phyloP scores from a whole-genome alignment of 2,888 invertebrate species.

The Eristalis tenax region DNA sequence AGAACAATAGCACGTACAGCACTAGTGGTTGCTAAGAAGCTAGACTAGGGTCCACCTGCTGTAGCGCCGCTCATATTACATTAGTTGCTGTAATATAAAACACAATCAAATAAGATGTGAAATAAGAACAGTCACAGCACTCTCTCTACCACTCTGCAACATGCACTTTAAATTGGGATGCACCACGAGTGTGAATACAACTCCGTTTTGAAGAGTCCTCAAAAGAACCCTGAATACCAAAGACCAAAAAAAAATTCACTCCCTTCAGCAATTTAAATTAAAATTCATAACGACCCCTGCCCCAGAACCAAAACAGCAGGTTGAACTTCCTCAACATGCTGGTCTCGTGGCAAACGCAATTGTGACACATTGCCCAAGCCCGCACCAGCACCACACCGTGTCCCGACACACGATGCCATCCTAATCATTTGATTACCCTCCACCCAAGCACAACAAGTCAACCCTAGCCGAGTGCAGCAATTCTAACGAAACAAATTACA shows the following conservation, averaged over 20 bases:
- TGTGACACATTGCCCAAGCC: slow-evolving; percentile 27
- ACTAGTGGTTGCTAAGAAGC: too few species aligned
- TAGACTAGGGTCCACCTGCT: too few species aligned
- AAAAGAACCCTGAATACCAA: not conserved
- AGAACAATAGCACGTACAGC: too few species aligned
- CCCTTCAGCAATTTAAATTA: not conserved
- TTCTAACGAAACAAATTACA: slow-evolving; percentile 62
- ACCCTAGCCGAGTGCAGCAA: slow-evolving; percentile 45
- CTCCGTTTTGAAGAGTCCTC: not conserved
- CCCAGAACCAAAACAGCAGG: slow-evolving; percentile 43
- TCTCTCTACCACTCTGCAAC: not conserved
- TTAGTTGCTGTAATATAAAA: too few species aligned
- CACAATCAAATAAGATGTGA: too few species aligned
- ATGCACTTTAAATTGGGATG: not conserved
- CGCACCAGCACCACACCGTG: slow-evolving; percentile 19
- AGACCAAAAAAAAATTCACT: not conserved
- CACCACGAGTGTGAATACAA: not conserved
- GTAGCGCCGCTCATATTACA: too few species aligned
- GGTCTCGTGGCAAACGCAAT: slow-evolving; percentile 67
- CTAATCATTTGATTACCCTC: slow-evolving; percentile 31
- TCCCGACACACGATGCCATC: slow-evolving; percentile 41
- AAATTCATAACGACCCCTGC: slow-evolving; percentile 29
- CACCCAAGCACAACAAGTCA: slow-evolving; percentile 37
- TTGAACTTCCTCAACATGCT: slow-evolving; percentile 53
- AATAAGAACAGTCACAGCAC: too few species aligned